Percentiles rank a stretch among this genome's conserved stretches.
These are phyloP conservation scores for Cryptotis parvus DNA, from an alignment of 2,113 vertebrate genomes.

Conservation along the genomic window DNA sequence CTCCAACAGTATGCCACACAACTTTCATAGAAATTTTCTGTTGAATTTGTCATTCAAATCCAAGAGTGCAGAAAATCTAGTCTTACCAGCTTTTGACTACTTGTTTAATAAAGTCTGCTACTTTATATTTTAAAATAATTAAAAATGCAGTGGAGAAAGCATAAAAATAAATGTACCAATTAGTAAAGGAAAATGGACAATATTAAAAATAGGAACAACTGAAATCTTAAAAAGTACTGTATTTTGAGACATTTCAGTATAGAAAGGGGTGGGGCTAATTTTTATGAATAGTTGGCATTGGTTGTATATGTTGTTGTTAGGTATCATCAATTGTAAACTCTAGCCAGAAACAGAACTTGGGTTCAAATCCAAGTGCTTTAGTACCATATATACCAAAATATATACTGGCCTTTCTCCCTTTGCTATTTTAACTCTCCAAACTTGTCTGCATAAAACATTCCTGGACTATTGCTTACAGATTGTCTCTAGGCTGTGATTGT, in stretches of 20 bases:
- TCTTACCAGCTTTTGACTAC: neutral
- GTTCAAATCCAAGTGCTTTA: neutral
- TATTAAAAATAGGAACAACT: neutral
- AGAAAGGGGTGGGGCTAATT: neutral
- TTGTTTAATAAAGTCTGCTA: neutral
- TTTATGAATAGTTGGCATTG: neutral
- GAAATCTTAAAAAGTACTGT: neutral
- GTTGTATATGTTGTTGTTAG: neutral
- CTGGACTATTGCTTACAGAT: neutral
- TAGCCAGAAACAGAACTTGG: neutral
- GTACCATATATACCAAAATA: neutral
- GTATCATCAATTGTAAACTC: neutral
- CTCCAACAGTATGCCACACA: too few species aligned
- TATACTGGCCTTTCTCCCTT: neutral
- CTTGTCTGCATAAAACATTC: neutral
- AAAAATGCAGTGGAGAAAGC: neutral
- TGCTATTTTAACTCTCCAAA: neutral
- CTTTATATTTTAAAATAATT: constrained; percentile 8
- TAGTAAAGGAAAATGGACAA: neutral
- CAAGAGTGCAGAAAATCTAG: neutral
- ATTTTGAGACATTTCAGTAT: neutral
- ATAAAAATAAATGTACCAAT: constrained; percentile 12
- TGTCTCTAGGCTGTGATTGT: neutral
- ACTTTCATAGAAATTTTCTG: neutral
- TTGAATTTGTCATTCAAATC: neutral